Conservation (phyloP, 2,113 vertebrate genomes). For the Scortum barcoo region DNA sequence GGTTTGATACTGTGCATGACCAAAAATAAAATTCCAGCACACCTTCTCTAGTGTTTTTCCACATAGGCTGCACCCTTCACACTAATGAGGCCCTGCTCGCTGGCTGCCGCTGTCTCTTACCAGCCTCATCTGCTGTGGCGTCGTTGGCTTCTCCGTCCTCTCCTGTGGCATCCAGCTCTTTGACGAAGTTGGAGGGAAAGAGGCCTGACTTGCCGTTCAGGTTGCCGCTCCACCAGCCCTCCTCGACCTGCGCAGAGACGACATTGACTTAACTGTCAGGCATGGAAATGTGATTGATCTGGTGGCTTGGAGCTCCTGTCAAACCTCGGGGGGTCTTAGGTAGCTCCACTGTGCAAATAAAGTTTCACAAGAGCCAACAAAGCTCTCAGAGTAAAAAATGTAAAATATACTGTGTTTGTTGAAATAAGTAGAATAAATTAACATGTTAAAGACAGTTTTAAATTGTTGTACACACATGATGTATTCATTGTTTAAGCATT, state of each 20-base stretch:
- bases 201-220: constrained; percentile 89
- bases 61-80: background rate
- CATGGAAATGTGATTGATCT: background rate
- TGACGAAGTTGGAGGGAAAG: constrained; percentile 97
- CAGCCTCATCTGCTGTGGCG: constrained; percentile 85
- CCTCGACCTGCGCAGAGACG: constrained; percentile 88
- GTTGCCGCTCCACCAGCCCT: constrained; percentile 96
- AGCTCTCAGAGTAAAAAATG: background rate
- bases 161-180: constrained; percentile 88
- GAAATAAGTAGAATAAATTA: background rate
- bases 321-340: background rate
- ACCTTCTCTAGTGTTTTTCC: background rate
- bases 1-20: background rate
- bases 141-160: constrained; percentile 89
- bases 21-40: background rate
- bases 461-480: background rate
- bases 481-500: background rate
- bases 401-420: background rate
- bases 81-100: background rate
- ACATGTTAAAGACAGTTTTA: background rate
- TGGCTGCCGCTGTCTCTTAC: constrained; percentile 73
- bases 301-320: background rate
- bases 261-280: background rate
- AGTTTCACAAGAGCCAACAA: background rate
- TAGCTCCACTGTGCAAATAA: background rate